Evolutionary conservation across 2,888 invertebrate species (phyloP).

Genomic region (Drosophila picticornis): DNA sequence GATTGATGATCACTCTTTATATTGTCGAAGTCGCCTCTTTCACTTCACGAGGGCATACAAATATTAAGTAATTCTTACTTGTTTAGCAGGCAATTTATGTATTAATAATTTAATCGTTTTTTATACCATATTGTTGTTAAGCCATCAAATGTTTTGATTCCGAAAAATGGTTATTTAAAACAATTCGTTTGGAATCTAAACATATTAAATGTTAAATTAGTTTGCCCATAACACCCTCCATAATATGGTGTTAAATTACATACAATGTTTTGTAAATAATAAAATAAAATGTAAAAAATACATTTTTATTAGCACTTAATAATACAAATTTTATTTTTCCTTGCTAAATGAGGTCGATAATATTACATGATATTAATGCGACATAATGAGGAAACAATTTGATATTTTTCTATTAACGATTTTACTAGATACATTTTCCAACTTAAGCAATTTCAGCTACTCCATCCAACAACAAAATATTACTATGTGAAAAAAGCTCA

Average conservation of each 20-base stretch:
- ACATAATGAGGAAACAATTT: background rate
- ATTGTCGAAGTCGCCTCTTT: background rate
- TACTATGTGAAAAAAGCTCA: background rate
- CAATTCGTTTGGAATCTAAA: background rate
- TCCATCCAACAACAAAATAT: background rate
- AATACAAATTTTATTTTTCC: background rate
- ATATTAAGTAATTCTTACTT: background rate
- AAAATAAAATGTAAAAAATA: background rate
- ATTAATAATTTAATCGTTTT: background rate
- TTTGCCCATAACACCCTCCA: background rate
- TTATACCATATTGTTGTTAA: background rate
- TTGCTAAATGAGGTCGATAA: background rate
- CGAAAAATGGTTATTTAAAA: background rate
- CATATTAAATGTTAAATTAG: background rate
- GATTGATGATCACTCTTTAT: background rate
- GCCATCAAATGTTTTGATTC: background rate
- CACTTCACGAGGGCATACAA: background rate
- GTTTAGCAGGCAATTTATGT: background rate
- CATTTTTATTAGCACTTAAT: background rate
- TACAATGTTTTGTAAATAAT: background rate
- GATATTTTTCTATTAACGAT: background rate
- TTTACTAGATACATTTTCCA: background rate
- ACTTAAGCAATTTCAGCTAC: background rate
- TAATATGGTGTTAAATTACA: background rate
- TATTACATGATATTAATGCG: background rate